Conservation (phyloP, 2,888 invertebrate species). For the Parthenolecanium corni region DNA sequence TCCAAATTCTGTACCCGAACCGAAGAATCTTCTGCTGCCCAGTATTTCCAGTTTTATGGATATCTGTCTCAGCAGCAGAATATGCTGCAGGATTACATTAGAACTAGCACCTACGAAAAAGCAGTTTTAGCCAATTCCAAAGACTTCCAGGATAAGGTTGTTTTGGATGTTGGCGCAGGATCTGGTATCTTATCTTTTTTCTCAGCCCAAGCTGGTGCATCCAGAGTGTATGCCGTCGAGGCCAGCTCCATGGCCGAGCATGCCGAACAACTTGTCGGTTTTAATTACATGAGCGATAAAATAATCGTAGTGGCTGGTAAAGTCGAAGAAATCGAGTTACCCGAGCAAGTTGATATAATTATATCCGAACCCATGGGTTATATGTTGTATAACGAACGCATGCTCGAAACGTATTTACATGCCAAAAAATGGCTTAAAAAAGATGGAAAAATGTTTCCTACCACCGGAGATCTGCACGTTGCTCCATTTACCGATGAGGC, state of each 20-base stretch:
- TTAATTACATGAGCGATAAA: constrained; percentile 76
- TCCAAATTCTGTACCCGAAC: constrained; percentile 75
- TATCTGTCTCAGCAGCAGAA: constrained; percentile 99
- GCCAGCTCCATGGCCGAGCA: constrained; percentile 98
- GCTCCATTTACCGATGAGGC: constrained; percentile 97
- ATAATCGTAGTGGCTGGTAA: constrained; percentile 92
- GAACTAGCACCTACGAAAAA: constrained; percentile 95
- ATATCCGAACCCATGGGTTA: constrained; percentile 99
- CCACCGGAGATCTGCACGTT: constrained; percentile 89
- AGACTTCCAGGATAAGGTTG: constrained; percentile 84
- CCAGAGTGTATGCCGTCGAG: constrained; percentile 96
- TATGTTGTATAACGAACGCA: constrained; percentile 97
- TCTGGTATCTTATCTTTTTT: constrained; percentile 98
- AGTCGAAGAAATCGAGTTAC: constrained; percentile 93
- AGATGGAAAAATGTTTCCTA: constrained; percentile 87
- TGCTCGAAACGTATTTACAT: constrained; percentile 97
- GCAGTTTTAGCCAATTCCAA: constrained; percentile 86
- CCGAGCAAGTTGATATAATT: constrained; percentile 91
- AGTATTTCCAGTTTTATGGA: constrained; percentile 98
- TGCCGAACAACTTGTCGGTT: constrained; percentile 72
- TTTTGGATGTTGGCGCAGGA: constrained; percentile 96
- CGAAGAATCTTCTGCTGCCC: constrained; percentile 94
- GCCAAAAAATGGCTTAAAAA: constrained; percentile 95
- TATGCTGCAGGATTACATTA: constrained; percentile 99
- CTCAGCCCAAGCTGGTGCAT: constrained; percentile 93